Evolutionary conservation across 1,140 invertebrate genomes (phyloP).

Genomic region (Diuraphis noxia): DNA sequence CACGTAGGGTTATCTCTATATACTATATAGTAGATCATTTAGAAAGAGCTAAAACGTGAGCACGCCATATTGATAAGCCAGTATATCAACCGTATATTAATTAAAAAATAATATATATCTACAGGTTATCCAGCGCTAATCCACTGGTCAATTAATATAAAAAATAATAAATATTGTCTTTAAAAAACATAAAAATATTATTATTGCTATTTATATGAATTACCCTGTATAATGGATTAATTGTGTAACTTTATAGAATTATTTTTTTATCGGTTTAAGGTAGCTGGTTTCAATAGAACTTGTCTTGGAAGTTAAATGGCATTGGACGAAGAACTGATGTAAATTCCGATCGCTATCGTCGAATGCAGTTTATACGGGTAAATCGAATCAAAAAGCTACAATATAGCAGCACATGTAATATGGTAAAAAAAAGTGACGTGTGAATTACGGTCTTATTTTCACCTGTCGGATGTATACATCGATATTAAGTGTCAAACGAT

Average conservation of each 20-base stretch:
- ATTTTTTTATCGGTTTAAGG: background rate
- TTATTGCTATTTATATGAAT: background rate
- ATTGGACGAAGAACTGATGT: background rate
- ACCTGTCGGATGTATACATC: background rate
- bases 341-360: background rate
- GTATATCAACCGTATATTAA: no score
- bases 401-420: background rate
- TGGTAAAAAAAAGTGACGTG: background rate
- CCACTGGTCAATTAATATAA: no score
- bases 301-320: background rate
- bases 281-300: background rate
- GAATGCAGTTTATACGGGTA: background rate
- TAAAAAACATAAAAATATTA: background rate
- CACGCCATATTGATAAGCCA: no score
- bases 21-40: no score
- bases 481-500: background rate
- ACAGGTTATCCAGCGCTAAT: no score
- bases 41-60: no score
- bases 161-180: background rate
- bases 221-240: background rate
- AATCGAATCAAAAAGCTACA: background rate
- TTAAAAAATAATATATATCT: no score
- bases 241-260: background rate
- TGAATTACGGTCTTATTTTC: background rate
- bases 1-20: no score